Evolutionary conservation across 23 tunicate species (phyloP), one percentile per base, ranked within the genome.

Genomic region (Botrylloides violaceus): DNA sequence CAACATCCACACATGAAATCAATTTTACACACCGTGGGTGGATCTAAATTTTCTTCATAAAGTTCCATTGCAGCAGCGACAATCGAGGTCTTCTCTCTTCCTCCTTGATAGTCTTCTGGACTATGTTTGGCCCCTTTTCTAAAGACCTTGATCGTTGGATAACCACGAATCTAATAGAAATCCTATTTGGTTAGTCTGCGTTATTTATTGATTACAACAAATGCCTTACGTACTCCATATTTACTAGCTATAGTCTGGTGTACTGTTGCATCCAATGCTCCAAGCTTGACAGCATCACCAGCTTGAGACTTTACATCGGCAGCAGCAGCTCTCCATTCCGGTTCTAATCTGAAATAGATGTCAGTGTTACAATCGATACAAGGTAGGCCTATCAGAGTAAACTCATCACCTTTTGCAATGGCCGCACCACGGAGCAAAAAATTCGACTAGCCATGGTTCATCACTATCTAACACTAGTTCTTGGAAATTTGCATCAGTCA

Each of bases 341-440:
- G 99, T 43, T 81, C 99, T 59, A 95, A 75, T 32, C 95, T 87
- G 64, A 7, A 28, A 6, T 22, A 37, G 4, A 24, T 36, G 20
- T 31, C 31, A 72, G 28, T 0, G 53, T 29, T 48, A 50, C 19
- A 49, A 70, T n/a, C n/a, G n/a, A n/a, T n/a, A n/a, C n/a, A n/a
- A n/a, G n/a, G n/a, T n/a, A n/a, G n/a, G n/a, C n/a, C 55, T 47
- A 12, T 18, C 12, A 47, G 15, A 47, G 18, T 47, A 12, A 12
- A 47, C 12, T 47, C 55, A 47, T 68, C 61, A 87, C 92, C 84
- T 76, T 60, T 95, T 90, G 75, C 99, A 95, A 64, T 95, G 99
- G 3, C 99, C 99, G 70, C 99, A 95, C 99, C 99, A 95, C 7
- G 99, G 99, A 1, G 99, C 99, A 82, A 61, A 95, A 53, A 95